Conservation (phyloP, 2,113 vertebrate species). For the Paracanthobrama guichenoti region DNA sequence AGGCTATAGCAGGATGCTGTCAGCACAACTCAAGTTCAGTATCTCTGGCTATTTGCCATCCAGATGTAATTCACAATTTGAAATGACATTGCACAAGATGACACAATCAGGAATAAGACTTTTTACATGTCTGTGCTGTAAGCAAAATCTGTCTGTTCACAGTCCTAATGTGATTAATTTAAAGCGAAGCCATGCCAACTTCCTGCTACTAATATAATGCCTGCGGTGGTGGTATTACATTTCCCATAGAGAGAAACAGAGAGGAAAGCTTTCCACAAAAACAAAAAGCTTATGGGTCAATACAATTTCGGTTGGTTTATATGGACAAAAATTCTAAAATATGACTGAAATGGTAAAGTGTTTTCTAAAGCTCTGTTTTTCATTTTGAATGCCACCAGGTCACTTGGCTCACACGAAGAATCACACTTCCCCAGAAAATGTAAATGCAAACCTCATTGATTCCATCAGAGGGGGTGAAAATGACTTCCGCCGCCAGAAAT, state of each 20-base stretch:
- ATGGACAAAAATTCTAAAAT: background rate
- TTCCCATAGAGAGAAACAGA: background rate
- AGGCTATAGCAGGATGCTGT: background rate
- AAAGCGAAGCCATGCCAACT: background rate
- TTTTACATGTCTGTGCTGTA: background rate
- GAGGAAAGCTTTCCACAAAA: background rate
- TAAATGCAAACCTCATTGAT: conserved; percentile 21
- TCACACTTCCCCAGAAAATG: conserved; percentile 13
- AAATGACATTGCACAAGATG: conserved; percentile 6
- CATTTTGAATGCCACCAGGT: conserved; percentile 2
- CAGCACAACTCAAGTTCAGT: conserved; percentile 1
- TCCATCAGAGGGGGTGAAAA: conserved; percentile 22
- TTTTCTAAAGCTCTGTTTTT: background rate
- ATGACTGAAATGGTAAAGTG: background rate
- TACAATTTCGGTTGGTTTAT: background rate
- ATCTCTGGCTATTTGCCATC: background rate
- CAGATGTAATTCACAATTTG: conserved; percentile 1
- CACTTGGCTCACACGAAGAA: background rate
- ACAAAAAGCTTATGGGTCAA: background rate
- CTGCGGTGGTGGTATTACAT: background rate
- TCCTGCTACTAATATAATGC: background rate
- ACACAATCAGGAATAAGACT: conserved; percentile 3
- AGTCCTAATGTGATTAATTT: background rate
- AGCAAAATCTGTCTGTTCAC: background rate
- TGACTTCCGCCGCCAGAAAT: background rate